Evolutionary conservation across 2,797 vertebrate species (phyloP), one percentile per base, ranked within the genome.

Genomic region (Neomorphus geoffroyi): DNA sequence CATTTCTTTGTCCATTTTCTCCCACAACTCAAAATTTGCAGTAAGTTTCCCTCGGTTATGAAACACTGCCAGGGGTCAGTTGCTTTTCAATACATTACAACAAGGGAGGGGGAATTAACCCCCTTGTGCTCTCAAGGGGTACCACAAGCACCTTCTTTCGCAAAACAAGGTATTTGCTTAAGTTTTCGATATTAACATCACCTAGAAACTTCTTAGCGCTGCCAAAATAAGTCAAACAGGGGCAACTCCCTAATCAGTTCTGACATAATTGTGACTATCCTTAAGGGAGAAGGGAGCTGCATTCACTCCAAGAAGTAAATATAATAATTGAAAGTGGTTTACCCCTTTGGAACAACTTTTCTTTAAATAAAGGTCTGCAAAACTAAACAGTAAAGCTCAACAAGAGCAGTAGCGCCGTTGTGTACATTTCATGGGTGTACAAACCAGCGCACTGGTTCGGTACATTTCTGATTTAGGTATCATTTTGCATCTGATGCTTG

Each of bases 381-480:
- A 48, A 65, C 18, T 10, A 12, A 83, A 60, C 2, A 83, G 27
- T 50, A 90, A 41, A 57, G 77, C 7, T 12, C 64, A 85, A 33
- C 2, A 43, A 58, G 5, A 67, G 15, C 54, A 74, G 26, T 23
- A 45, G 43, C 2, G 5, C 37, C 62, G 22, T 15, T 56, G n/a
- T 18, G 22, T 18, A 51, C 60, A 37, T 35, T 28, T 43, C 3
- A 0, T 0, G 5, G 72, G 62, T 19, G 27, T 13, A 21, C 46
- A 88, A 81, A 37, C 48, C 50, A 62, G 50, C 64, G 9, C 13
- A 65, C 7, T 43, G 27, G n/a, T n/a, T 62, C 35, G 64, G 58
- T 54, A 56, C 15, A 7, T n/a, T 79, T 83, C 61, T 81, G 57
- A 50, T 61, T 50, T 16, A 48, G 72, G 16, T 11, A 46, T 39